These are phyloP conservation scores for Synaphobranchus kaupii DNA, from an alignment of 2,797 vertebrate genomes.

Conservation along the genomic window DNA sequence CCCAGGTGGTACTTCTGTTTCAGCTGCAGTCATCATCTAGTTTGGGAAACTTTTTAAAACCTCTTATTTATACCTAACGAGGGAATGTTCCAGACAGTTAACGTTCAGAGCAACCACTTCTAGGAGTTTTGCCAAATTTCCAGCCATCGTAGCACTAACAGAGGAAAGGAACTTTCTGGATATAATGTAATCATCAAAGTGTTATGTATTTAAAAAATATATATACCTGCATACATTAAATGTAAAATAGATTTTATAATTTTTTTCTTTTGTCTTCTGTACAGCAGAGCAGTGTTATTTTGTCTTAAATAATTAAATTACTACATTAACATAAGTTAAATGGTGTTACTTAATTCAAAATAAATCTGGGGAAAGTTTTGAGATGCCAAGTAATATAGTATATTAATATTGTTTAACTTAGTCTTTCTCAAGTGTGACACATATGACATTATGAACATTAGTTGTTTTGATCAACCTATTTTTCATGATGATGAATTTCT, in stretches of 20 bases:
- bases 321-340: background rate
- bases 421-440: background rate
- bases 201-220: background rate
- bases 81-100: constrained; percentile 24
- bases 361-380: background rate
- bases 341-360: background rate
- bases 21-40: background rate
- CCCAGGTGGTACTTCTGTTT: background rate
- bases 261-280: background rate
- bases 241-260: background rate
- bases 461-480: background rate
- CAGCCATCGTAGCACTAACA: background rate
- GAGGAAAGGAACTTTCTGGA: background rate
- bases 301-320: background rate
- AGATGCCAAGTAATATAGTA: background rate
- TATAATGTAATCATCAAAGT: background rate
- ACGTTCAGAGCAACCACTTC: background rate
- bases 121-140: constrained; percentile 22
- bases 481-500: background rate
- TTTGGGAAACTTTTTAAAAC: background rate
- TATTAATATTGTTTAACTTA: background rate
- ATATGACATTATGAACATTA: background rate
- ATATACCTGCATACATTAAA: background rate
- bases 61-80: constrained; percentile 20
- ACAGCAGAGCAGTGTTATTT: background rate